Evolutionary conservation across 2,113 vertebrate species (phyloP), one percentile per base, ranked within the genome.

Genomic region (Catharus bicknelli): DNA sequence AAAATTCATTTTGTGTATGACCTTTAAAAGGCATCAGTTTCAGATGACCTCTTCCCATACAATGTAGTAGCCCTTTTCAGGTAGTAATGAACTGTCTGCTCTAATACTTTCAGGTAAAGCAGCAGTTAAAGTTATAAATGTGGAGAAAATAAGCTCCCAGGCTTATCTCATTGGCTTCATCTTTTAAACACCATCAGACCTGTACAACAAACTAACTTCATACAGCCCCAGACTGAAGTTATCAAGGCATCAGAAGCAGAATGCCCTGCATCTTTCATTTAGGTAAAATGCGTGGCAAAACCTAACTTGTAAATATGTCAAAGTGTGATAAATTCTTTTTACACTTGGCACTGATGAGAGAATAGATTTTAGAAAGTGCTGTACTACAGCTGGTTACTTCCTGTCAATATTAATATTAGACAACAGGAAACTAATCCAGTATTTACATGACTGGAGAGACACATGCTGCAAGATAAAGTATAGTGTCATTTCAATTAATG

Each of bases 11-110:
- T 87, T 90, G 62, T 79, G 32, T 69, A 73, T 93, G 92, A 93
- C 90, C 92, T 96, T 96, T 96, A 92, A 89, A 94, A 93, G 73
- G 89, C 74, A 90, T 91, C 70, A 83, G 81, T 93, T 95, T 82
- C 86, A 92, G 81, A 79, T 91, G 81, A 96, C 93, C 95, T 95
- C 91, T 51, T 89, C 77, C 79, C 89, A 84, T 50, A 85, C 50
- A 66, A 54, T 51, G 67, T 54, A 62, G 81, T 91, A 81, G 47
- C 30, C 50, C 67, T 91, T 94, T 93, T 92, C 70, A 77, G 58
- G 66, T 82, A 57, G 89, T 93, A 96, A 94, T 94, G 94, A 96
- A 87, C 62, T 93, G 81, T 93, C 92, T 90, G 51, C 87, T 94
- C 62, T 82, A 90, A 94, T 83, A 83, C 80, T 81, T 91, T 42